phyloP scores from a whole-genome alignment of 2,797 vertebrate species.

The Danio choprae region DNA sequence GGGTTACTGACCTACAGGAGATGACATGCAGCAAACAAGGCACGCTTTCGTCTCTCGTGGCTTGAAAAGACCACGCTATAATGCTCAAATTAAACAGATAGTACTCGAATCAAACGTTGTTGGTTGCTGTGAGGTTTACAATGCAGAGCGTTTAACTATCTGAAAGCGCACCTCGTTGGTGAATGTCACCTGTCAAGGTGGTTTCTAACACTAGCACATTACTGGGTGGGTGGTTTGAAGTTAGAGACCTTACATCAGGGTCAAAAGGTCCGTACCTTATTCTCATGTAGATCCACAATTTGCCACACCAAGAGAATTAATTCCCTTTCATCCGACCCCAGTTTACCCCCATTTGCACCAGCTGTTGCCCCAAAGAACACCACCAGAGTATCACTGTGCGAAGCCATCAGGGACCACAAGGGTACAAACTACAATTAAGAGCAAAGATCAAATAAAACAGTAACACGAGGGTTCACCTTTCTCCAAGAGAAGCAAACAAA shows the following conservation, averaged over 20 bases:
- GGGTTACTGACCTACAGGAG: constrained; percentile 65
- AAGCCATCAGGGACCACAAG: constrained; percentile 93
- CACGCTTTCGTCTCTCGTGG: constrained; percentile 64
- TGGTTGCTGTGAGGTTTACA: neutral
- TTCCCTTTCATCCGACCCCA: constrained; percentile 99
- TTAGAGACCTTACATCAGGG: constrained; percentile 73
- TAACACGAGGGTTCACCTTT: constrained; percentile 85
- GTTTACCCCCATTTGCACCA: constrained; percentile 97
- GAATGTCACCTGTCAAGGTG: constrained; percentile 72
- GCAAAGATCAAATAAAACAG: constrained; percentile 86
- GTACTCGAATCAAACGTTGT: neutral
- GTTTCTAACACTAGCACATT: constrained; percentile 39
- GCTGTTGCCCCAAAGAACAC: constrained; percentile 99
- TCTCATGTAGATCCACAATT: constrained; percentile 97
- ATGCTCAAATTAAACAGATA: neutral
- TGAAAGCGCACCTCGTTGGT: constrained; percentile 75
- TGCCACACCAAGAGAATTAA: constrained; percentile 99
- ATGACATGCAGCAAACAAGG: constrained; percentile 77
- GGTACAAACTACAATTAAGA: constrained; percentile 95
- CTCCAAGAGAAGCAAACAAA: constrained; percentile 86
- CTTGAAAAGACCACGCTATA: neutral
- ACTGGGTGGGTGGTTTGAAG: constrained; percentile 20
- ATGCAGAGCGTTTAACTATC: neutral
- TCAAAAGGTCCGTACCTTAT: constrained; percentile 91
- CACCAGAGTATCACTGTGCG: constrained; percentile 94